Conservation (phyloP, 2,888 invertebrate species). For the Crepidodera aurea region DNA sequence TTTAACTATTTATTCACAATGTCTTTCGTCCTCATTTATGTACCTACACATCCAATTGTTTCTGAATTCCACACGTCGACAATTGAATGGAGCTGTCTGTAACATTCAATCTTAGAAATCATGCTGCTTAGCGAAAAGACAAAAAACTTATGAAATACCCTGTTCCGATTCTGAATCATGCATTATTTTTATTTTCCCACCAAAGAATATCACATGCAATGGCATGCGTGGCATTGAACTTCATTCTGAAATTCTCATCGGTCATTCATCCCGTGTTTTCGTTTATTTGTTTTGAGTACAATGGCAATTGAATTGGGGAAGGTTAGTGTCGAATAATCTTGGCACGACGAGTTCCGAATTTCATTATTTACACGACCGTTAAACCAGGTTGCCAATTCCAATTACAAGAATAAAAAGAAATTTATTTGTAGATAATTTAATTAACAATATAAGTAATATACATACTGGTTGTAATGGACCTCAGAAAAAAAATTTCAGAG, state of each 20-base stretch:
- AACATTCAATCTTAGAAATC: conserved; percentile 1
- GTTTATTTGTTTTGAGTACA: conserved; percentile 27
- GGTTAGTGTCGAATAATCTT: conserved; percentile 23
- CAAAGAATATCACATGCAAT: conserved; percentile 33
- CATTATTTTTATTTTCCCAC: conserved; percentile 35
- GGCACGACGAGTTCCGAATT: conserved; percentile 12
- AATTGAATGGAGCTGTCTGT: neutral
- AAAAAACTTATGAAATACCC: conserved; percentile 23
- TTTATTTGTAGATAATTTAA: no score
- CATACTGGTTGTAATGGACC: no score
- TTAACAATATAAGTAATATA: no score
- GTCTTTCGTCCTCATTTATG: no score
- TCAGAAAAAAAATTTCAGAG: no score
- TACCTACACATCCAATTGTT: neutral
- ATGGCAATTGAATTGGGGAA: conserved; percentile 23
- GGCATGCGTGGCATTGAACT: conserved; percentile 36
- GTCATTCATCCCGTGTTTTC: conserved; percentile 27
- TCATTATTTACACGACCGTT: neutral
- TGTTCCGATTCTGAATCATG: conserved; percentile 31
- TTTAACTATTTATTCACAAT: no score
- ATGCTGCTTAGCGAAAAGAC: neutral
- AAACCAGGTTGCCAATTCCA: neutral
- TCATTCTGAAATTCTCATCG: conserved; percentile 34
- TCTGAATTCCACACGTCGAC: neutral
- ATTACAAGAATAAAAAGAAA: no score